A percentile compares a stretch with the other conserved stretches of the same genome.
These are phyloP conservation scores for Empidonax alnorum DNA, from an alignment of 2,113 vertebrate genomes.

Conservation along the genomic window DNA sequence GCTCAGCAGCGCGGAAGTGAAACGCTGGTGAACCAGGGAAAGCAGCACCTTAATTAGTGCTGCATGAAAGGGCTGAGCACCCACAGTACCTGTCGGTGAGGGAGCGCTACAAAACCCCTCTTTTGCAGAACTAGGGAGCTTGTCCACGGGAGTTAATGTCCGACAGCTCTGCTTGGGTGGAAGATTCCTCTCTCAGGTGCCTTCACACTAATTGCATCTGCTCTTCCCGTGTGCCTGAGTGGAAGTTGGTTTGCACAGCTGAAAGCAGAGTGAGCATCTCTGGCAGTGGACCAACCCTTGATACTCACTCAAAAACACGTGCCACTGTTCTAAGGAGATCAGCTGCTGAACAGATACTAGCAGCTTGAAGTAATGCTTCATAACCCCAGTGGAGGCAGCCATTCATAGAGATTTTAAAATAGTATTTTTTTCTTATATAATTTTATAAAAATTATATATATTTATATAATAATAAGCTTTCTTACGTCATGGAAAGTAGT, in stretches of 20 bases:
- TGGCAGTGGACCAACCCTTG: not conserved
- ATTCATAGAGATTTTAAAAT: not conserved
- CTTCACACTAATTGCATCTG: accelerated
- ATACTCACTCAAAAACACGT: accelerated
- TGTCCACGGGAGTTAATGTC: not conserved
- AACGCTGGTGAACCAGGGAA: not conserved
- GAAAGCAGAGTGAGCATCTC: not conserved
- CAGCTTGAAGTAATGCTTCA: not conserved
- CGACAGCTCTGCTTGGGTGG: not conserved
- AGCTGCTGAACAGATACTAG: not conserved
- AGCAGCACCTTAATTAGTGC: not conserved
- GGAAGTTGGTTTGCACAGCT: accelerated
- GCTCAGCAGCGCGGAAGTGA: not conserved
- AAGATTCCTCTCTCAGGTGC: not conserved
- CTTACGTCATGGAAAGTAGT: not conserved
- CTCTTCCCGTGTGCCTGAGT: accelerated
- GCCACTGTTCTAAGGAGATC: not conserved
- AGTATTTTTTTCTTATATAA: not conserved
- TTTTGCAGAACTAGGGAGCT: not conserved
- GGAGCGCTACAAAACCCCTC: not conserved
- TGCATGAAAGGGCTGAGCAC: accelerated
- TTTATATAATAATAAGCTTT: not conserved
- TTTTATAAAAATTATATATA: not conserved
- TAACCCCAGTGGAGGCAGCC: not conserved
- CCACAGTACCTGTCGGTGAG: not conserved